These are phyloP conservation scores for Nasonia longicornis DNA, from an alignment of 1,140 invertebrate species.

Conservation along the genomic window DNA sequence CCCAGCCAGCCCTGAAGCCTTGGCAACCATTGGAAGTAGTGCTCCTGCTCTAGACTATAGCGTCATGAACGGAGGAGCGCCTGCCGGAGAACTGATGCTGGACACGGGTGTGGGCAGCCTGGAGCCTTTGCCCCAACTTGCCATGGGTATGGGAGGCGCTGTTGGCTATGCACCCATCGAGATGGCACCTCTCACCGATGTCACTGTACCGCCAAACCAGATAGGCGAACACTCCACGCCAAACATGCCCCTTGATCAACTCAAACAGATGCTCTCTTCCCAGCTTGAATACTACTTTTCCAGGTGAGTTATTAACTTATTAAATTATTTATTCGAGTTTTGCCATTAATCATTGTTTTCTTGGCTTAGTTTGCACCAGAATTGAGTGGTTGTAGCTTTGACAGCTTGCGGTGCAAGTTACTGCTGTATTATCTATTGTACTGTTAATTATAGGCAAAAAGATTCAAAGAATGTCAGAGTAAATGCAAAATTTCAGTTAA, in stretches of 20 bases:
- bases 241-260: constrained; percentile 76
- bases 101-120: constrained; percentile 62
- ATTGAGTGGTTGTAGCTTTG: neutral
- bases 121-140: constrained; percentile 62
- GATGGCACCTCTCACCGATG: constrained; percentile 60
- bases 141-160: constrained; percentile 65
- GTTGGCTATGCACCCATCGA: constrained; percentile 65
- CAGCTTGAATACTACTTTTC: constrained; percentile 94
- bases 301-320: constrained; percentile 69
- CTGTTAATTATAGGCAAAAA: neutral
- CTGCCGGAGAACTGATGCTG: constrained; percentile 65
- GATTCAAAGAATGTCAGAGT: neutral
- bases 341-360: neutral
- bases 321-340: no score
- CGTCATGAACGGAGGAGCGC: constrained; percentile 67
- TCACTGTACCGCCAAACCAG: constrained; percentile 57
- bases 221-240: constrained; percentile 63
- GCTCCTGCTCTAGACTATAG: constrained; percentile 65
- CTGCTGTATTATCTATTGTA: neutral
- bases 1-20: constrained; percentile 70
- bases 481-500: no score
- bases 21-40: constrained; percentile 62
- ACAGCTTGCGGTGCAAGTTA: neutral
- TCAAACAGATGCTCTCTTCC: constrained; percentile 83
- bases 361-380: neutral